Evolutionary conservation across 2,113 vertebrate genomes (phyloP).

Genomic region (Peromyscus leucopus): DNA sequence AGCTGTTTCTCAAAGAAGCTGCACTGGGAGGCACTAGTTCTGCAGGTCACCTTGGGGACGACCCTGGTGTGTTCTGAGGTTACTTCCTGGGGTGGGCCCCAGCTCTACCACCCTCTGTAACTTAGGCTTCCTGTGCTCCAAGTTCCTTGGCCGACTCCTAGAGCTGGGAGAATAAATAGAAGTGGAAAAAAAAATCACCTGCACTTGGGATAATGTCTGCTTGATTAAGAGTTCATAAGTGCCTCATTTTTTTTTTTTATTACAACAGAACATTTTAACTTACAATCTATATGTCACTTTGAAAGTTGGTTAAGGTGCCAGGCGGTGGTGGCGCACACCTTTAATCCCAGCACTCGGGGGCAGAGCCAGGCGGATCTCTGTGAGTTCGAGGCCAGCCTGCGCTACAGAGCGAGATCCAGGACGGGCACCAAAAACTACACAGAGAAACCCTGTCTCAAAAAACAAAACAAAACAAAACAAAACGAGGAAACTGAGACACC

Average conservation of each 20-base stretch:
- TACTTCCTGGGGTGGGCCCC: background rate
- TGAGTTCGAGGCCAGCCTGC: no score
- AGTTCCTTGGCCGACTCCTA: background rate
- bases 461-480: background rate
- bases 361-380: no score
- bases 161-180: background rate
- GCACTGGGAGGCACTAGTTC: background rate
- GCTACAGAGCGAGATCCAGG: no score
- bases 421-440: no score
- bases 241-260: constrained; percentile 20
- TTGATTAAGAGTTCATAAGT: background rate
- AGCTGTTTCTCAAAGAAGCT: background rate
- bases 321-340: no score
- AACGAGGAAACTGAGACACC: constrained; percentile 31
- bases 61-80: background rate
- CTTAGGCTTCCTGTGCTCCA: background rate
- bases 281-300: background rate
- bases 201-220: background rate
- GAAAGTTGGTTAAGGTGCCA: background rate
- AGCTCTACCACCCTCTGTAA: background rate
- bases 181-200: background rate
- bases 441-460: no score
- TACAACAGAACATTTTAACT: background rate
- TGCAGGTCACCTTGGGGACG: background rate
- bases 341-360: no score